Evolutionary conservation across 1,140 invertebrate genomes (phyloP).

Genomic region (Ceratina calcarata): DNA sequence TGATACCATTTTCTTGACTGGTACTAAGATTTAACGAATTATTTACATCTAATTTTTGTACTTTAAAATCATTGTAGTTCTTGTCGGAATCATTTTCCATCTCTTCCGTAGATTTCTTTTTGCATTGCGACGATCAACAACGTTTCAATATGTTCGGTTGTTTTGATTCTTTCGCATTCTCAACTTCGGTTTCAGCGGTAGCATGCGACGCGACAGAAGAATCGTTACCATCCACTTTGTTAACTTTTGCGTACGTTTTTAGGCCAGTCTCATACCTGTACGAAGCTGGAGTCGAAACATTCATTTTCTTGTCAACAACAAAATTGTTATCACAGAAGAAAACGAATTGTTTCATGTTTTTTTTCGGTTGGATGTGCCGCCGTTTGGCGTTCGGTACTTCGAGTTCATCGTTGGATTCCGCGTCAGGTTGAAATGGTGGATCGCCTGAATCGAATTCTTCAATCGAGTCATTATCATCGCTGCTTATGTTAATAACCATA

Average conservation of each 20-base stretch:
- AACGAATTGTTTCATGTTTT: constrained; percentile 28
- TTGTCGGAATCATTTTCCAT: constrained; percentile 19
- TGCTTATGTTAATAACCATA: constrained; percentile 28
- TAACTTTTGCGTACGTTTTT: constrained; percentile 65
- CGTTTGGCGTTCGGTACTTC: constrained; percentile 34
- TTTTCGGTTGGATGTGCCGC: constrained; percentile 35
- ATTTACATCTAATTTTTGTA: constrained; percentile 70
- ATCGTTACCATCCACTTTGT: constrained; percentile 34
- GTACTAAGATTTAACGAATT: constrained; percentile 70
- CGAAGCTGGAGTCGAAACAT: constrained; percentile 40
- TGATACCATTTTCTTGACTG: constrained; percentile 75
- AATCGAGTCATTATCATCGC: constrained; percentile 73
- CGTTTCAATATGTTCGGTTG: constrained; percentile 71
- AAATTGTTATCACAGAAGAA: constrained; percentile 26
- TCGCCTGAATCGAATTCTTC: constrained; percentile 79
- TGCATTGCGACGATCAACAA: constrained; percentile 51
- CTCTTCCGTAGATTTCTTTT: constrained; percentile 31
- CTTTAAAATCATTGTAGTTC: constrained; percentile 61
- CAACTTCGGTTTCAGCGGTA: constrained; percentile 32
- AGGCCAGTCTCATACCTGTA: constrained; percentile 66
- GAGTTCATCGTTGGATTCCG: constrained; percentile 55
- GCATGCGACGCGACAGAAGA: constrained; percentile 1
- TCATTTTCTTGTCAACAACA: constrained; percentile 15
- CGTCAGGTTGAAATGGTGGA: constrained; percentile 64
- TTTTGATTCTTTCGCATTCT: constrained; percentile 55